A percentile compares a stretch with the other conserved stretches of the same genome.
phyloP scores from a whole-genome alignment of 2,113 vertebrate genomes.

The Phaethornis superciliosus region DNA sequence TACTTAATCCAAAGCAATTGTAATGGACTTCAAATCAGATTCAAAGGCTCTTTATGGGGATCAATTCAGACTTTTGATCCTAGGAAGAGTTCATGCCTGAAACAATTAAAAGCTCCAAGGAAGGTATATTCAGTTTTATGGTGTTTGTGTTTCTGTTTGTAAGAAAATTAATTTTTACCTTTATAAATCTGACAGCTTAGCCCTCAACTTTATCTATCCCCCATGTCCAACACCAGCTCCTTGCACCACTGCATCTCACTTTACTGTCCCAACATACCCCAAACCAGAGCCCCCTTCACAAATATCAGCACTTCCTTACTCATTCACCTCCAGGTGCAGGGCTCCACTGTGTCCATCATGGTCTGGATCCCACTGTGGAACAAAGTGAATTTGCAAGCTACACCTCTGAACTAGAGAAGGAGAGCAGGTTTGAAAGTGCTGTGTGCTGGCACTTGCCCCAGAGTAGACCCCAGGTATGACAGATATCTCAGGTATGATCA shows the following conservation, averaged over 20 bases:
- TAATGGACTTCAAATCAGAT: background rate
- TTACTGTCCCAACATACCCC: background rate
- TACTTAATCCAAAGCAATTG: background rate
- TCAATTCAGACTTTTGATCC: background rate
- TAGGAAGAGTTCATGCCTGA: background rate
- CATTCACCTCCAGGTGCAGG: background rate
- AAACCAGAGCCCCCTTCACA: background rate
- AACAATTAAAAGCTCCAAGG: background rate
- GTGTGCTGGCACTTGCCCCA: background rate
- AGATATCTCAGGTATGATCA: background rate
- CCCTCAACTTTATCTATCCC: background rate
- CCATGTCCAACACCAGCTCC: accelerated
- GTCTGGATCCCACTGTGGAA: background rate
- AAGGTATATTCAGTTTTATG: accelerated
- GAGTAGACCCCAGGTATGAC: background rate
- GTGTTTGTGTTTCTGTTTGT: background rate
- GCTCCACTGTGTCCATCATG: background rate
- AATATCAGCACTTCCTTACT: background rate
- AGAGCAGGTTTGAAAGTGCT: background rate
- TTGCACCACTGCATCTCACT: background rate
- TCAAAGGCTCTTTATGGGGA: background rate
- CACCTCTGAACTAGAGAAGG: background rate
- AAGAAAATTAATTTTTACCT: background rate
- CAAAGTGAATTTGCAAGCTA: background rate
- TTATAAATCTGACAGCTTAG: background rate